Evolutionary conservation across 2,888 invertebrate genomes (phyloP), one percentile per base, ranked within the genome.

Genomic region (Cynaeus angustus): DNA sequence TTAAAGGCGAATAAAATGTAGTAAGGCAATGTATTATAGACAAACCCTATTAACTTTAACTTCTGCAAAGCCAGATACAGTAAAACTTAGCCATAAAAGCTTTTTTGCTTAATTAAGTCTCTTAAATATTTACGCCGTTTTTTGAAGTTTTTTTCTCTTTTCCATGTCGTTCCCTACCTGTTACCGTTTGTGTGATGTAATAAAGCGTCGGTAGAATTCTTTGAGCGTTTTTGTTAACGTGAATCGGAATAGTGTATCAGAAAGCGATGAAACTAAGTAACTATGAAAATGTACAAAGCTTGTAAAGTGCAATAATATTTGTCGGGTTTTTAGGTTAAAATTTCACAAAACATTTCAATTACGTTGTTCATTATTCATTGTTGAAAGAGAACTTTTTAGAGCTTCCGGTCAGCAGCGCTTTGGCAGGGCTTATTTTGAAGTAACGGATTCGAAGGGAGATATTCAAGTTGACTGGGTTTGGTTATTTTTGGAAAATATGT

Each of bases 381-480:
- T 30, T 59, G 59, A 61, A 33, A 33, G 37, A 28, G 10, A 10
- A 30, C 33, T 48, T 70, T 70, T 14, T 55, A 71, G 71, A 7
- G 64, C 58, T 43, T 67, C 66, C 30, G 76, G 71, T 33, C 61
- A 68, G 14, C 53, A 68, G 26, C 59, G 65, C 33, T 66, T 52
- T 6, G 61, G 43, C 55, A 82, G 48, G 74, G 81, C 67, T 56
- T 78, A 55, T 66, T 88, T 88, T 77, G 83, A 83, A 52, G 76
- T 88, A 48, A 83, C 85, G 1, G 79, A 85, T 9, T 81, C 87
- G 3, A 81, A 80, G 56, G 89, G 88, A 5, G 83, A 85, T 7
- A 82, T 86, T 3, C 82, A 83, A 12, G 78, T 87, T 2, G 78
- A 84, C 5, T 90, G 90, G 89, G 86, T 86, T 8, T 88, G 88